Conservation (phyloP, 2,113 vertebrate species). For the Diadophis punctatus region DNA sequence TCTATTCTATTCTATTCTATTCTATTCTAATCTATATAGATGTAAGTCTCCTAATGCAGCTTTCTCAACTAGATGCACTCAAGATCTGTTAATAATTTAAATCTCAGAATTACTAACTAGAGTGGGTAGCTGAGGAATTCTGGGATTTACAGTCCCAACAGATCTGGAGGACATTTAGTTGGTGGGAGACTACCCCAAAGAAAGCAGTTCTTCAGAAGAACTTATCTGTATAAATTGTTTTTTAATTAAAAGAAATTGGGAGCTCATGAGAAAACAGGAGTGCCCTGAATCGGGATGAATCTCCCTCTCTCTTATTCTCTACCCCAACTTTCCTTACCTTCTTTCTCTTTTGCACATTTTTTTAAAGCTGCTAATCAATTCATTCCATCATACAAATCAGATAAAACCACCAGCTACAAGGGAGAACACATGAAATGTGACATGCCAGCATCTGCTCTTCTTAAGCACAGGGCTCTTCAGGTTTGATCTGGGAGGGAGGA, state of each 20-base stretch:
- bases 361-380: constrained; percentile 12
- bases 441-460: constrained; percentile 24
- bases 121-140: background rate
- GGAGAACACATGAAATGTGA: constrained; percentile 28
- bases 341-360: background rate
- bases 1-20: background rate
- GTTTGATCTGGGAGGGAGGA: background rate
- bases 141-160: background rate
- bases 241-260: background rate
- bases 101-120: background rate
- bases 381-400: constrained; percentile 10
- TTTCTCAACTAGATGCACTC: background rate
- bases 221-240: background rate
- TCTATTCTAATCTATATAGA: background rate
- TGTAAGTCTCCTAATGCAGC: background rate
- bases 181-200: background rate
- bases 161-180: background rate
- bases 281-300: background rate
- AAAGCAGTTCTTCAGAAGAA: background rate
- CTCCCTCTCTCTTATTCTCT: background rate
- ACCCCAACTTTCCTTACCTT: background rate
- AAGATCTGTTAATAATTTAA: background rate
- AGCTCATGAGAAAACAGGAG: background rate
- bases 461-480: constrained; percentile 18
- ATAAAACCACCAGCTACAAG: constrained; percentile 16